Base-by-base conservation (phyloP, 2,797 vertebrate species). In the Phyllotis vaccarum region DNA sequence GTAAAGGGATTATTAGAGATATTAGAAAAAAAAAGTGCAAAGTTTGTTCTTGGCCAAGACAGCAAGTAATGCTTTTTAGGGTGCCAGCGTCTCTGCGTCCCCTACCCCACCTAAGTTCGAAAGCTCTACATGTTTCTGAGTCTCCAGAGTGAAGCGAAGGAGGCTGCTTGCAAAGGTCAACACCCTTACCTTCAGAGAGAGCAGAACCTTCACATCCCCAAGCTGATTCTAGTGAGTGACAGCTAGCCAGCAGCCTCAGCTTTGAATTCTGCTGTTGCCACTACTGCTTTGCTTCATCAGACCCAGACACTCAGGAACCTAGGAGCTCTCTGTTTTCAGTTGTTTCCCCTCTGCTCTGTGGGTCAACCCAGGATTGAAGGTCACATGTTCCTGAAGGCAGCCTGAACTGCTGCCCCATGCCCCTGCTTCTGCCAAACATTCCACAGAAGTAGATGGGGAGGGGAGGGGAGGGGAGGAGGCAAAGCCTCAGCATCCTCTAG, bases 1-100 rank as follows among this genome's bases (percentile, higher is more conserved):
- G 95, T 97, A 97, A 95, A 96, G 58, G 54, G 92, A 91, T 97
- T 98, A 97, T 98, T 97, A 97, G 97, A 97, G 97, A 97, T 96
- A 97, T 90, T 90, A 89, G 68, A 88, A 88, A 91, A 93, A 94
- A 96, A 64, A 58, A 68, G 56, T 64, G 91, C 82, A 80, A 94
- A 97, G 93, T 97, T 98, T 97, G 86, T 96, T 97, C 81, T 83
- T 94, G 82, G 82, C 86, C 27, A 66, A 52, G 49, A 56, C 90
- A 88, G 91, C 91, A 93, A 70, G 14, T n/a, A 46, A 89, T 78
- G 56, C 92, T 96, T 95, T 86, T 62, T 62, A 66, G 10, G 78
- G 82, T 72, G 49, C 21, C 31, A 34, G n/a, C 24, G 2, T 37
- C 43, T 81, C 22, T 64, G n/a, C 66, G 54, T 3, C 17, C 56